Percentiles rank a stretch among this genome's conserved stretches.
Evolutionary conservation across 1,140 invertebrate genomes (phyloP).

Genomic region (Drosophila pallidifrons): DNA sequence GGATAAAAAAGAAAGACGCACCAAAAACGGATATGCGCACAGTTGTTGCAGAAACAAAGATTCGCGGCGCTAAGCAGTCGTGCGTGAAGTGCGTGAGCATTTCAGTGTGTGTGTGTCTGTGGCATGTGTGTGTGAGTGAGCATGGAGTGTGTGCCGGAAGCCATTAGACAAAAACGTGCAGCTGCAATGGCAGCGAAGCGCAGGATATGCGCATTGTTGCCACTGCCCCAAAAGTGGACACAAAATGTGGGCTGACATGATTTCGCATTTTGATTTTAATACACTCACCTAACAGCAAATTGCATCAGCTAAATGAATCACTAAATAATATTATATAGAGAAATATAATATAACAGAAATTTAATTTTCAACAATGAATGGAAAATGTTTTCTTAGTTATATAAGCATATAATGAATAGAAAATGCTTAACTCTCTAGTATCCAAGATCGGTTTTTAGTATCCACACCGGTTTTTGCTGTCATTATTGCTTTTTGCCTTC

Average conservation of each 20-base stretch:
- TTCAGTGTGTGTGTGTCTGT: constrained; percentile 26
- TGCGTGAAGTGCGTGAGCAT: constrained; percentile 74
- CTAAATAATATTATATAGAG: neutral
- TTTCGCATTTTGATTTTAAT: constrained; percentile 35
- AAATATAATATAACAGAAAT: no score
- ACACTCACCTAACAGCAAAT: neutral
- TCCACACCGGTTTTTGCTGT: no score
- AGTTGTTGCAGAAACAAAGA: constrained; percentile 79
- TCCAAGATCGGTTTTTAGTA: no score
- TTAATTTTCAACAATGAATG: no score
- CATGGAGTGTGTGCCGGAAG: constrained; percentile 65
- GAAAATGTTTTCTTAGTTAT: no score
- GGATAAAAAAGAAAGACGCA: constrained; percentile 25
- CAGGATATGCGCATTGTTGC: constrained; percentile 79
- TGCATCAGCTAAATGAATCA: neutral
- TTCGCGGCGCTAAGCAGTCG: constrained; percentile 78
- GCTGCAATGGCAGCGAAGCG: constrained; percentile 47
- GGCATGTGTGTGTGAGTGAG: constrained; percentile 7
- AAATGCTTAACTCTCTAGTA: no score
- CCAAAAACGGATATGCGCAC: constrained; percentile 68
- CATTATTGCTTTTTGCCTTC: no score
- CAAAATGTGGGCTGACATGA: constrained; percentile 48
- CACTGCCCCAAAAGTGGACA: constrained; percentile 76
- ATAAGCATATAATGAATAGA: no score
- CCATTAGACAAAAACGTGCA: constrained; percentile 83